phyloP scores from a whole-genome alignment of 1,140 invertebrate species.

The Pachyrhynchus sulphureomaculatus region DNA sequence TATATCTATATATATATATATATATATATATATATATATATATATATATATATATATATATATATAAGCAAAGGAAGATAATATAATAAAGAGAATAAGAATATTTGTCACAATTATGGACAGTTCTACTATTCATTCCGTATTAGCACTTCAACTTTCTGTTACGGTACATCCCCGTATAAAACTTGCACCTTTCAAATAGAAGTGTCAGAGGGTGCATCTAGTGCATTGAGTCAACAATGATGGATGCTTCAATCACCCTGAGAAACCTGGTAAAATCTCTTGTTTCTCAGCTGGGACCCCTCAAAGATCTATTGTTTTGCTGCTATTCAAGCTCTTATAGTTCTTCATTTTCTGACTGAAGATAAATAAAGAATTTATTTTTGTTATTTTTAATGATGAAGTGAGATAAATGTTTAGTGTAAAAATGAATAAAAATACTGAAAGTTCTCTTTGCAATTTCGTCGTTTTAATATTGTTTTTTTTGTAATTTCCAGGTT shows the following conservation, averaged over 20 bases:
- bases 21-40: too few species aligned
- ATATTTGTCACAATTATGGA: too few species aligned
- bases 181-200: slow-evolving; percentile 12
- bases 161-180: background rate
- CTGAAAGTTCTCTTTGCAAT: background rate
- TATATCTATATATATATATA: too few species aligned
- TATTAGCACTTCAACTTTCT: too few species aligned
- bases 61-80: too few species aligned
- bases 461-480: too few species aligned
- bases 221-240: slow-evolving; percentile 18
- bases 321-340: slow-evolving; percentile 2
- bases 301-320: slow-evolving; percentile 11
- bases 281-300: slow-evolving; percentile 12
- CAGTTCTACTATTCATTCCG: too few species aligned
- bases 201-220: slow-evolving; percentile 14
- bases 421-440: background rate
- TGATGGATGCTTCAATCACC: slow-evolving; percentile 22
- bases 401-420: background rate
- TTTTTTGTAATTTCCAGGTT: too few species aligned
- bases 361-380: slow-evolving; percentile 5
- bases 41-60: too few species aligned
- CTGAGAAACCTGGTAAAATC: slow-evolving; percentile 21
- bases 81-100: too few species aligned
- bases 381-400: slow-evolving; percentile 9
- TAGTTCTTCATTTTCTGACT: slow-evolving; percentile 15